A percentile compares a stretch with the other conserved stretches of the same genome.
Conservation (phyloP, 2,113 vertebrate species). For the Oreochromis tanganicae region DNA sequence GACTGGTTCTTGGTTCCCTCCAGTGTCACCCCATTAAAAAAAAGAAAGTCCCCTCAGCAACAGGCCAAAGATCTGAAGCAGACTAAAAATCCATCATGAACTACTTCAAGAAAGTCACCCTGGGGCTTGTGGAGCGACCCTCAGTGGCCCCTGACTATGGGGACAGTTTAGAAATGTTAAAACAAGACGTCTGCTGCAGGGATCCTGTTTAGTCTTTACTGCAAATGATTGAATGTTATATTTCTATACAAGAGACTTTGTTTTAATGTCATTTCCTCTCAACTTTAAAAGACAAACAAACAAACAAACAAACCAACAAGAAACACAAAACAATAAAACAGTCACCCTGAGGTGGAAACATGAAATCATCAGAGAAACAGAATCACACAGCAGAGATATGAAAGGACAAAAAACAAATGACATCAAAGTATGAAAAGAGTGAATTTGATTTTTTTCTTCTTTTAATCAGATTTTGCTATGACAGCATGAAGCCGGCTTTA, state of each 20-base stretch:
- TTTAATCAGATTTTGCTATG: neutral
- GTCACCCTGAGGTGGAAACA: neutral
- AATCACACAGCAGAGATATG: neutral
- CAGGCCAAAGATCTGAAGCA: neutral
- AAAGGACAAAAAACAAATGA: neutral
- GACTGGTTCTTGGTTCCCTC: neutral
- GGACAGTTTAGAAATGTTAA: neutral
- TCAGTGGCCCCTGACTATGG: neutral
- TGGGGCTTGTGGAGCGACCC: rapidly evolving
- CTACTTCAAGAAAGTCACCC: neutral
- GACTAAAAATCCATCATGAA: neutral
- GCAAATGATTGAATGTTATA: neutral
- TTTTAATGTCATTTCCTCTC: neutral
- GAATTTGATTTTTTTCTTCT: neutral
- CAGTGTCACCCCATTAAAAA: neutral
- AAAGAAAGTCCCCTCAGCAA: neutral
- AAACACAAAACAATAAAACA: neutral
- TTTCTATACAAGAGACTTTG: neutral
- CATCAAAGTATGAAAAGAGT: neutral
- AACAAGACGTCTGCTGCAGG: neutral
- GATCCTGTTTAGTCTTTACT: neutral
- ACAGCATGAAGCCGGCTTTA: neutral
- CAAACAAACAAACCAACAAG: rapidly evolving
- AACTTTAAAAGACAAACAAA: neutral
- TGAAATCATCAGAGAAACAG: neutral